A percentile compares a stretch with the other conserved stretches of the same genome.
phyloP scores from a whole-genome alignment of 2,797 vertebrate species.

The Megaceryle alcyon region DNA sequence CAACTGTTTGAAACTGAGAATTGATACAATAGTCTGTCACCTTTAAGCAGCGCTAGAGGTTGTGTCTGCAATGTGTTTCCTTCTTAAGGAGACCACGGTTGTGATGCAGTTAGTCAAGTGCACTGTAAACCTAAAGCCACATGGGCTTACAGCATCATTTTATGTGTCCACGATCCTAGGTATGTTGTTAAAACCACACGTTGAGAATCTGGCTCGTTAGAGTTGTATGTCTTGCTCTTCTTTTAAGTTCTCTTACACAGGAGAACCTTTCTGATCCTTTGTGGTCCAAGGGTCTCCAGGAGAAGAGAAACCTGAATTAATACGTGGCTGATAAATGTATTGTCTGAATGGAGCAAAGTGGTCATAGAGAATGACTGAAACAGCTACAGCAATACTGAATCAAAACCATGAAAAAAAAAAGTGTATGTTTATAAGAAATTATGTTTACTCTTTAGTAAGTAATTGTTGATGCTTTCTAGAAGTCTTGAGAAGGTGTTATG shows the following conservation, averaged over 20 bases:
- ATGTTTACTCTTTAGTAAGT: not conserved
- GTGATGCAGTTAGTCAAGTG: not conserved
- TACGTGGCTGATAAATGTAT: accelerated
- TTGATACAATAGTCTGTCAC: not conserved
- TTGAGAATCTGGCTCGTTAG: not conserved
- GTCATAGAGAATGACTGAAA: not conserved
- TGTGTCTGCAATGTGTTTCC: not conserved
- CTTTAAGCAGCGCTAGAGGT: not conserved
- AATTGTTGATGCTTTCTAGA: not conserved
- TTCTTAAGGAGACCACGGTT: not conserved
- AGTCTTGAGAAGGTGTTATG: not conserved
- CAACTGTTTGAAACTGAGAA: not conserved
- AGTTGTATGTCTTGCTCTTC: not conserved
- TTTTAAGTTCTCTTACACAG: not conserved
- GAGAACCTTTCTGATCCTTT: not conserved
- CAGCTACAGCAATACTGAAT: not conserved
- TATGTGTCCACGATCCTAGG: not conserved
- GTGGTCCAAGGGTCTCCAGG: not conserved
- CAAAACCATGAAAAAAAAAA: not conserved
- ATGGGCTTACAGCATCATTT: not conserved
- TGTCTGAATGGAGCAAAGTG: not conserved
- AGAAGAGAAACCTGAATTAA: not conserved
- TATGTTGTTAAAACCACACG: not conserved
- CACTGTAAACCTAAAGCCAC: not conserved
- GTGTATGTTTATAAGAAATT: not conserved